Percentiles rank a stretch among this genome's conserved stretches.
These are phyloP conservation scores for Synanthedon vespiformis DNA, from an alignment of 2,888 invertebrate genomes.

Conservation along the genomic window DNA sequence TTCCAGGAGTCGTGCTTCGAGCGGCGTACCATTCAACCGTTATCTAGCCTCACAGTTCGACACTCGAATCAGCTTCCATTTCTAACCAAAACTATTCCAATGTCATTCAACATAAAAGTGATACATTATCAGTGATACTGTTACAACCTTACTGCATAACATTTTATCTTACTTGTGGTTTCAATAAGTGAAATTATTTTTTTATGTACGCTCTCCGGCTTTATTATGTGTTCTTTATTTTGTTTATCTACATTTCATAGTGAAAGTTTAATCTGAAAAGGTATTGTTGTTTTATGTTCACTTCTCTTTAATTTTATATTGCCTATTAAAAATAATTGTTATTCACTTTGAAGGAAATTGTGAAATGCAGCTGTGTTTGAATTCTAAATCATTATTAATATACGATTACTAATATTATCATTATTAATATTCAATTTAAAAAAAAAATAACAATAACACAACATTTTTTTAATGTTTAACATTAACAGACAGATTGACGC, in stretches of 20 bases:
- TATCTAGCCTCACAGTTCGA: neutral
- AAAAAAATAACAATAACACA: no score
- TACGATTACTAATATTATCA: no score
- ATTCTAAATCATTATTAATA: no score
- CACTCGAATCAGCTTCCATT: neutral
- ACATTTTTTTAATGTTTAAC: no score
- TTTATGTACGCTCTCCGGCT: conserved; percentile 2
- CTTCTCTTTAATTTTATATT: neutral
- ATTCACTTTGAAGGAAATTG: neutral
- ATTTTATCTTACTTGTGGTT: neutral
- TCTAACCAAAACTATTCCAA: neutral
- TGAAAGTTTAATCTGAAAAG: conserved; percentile 4
- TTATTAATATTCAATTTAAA: no score
- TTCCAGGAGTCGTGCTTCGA: conserved; percentile 32
- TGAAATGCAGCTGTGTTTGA: no score
- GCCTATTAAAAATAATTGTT: neutral
- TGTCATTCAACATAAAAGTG: neutral
- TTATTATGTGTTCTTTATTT: conserved; percentile 1
- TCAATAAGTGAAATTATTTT: neutral
- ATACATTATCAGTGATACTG: neutral
- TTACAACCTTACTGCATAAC: no score
- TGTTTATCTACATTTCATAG: conserved; percentile 1
- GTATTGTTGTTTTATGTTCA: neutral
- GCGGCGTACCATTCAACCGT: conserved; percentile 10
- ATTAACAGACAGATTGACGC: no score